phyloP scores from a whole-genome alignment of 2,113 vertebrate genomes.

The Oryctolagus cuniculus region mOryCun1.1 NC_091435.1:446501-447000 shows the following conservation, averaged over 20 bases:
- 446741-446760: too few relatives aligned
- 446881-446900: rapidly evolving
- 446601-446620: too few relatives aligned
- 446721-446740: not conserved
- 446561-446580: too few relatives aligned
- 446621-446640: not conserved
- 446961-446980: not conserved
- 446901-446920: not conserved
- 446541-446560: too few relatives aligned
- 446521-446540: too few relatives aligned
- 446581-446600: too few relatives aligned
- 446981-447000: conserved; percentile 89
- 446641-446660: not conserved
- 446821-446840: not conserved
- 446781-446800: not conserved
- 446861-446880: not conserved
- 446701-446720: rapidly evolving
- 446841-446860: not conserved
- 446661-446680: not conserved
- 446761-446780: rapidly evolving
- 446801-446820: not conserved
- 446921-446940: too few relatives aligned
- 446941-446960: not conserved
- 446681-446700: not conserved
- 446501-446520: too few relatives aligned